Conservation (phyloP, 2,113 vertebrate species). For the Chrysochloris asiatica region DNA sequence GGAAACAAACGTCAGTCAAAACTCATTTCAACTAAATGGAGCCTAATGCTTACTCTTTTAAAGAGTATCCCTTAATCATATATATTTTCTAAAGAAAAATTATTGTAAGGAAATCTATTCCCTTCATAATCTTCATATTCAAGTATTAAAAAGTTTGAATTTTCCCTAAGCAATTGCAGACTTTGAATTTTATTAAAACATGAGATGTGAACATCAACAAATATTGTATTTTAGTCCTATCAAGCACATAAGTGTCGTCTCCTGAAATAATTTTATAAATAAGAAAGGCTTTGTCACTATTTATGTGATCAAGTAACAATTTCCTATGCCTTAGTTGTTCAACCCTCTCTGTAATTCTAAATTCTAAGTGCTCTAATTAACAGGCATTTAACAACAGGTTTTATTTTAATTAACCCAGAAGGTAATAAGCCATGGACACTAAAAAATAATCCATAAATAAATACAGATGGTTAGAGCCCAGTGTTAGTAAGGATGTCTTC, state of each 20-base stretch:
- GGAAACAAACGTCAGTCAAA: background rate
- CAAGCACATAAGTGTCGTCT: background rate
- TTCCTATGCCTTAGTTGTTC: background rate
- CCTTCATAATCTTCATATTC: background rate
- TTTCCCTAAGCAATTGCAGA: background rate
- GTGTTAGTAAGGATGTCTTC: background rate
- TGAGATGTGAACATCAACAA: background rate
- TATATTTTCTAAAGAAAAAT: background rate
- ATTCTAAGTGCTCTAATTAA: constrained; percentile 46
- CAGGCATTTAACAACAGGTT: constrained; percentile 41
- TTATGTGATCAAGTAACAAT: constrained; percentile 18
- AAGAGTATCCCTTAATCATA: too few relatives aligned
- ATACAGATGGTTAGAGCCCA: background rate
- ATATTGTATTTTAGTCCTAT: background rate
- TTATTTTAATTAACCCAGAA: constrained; percentile 50
- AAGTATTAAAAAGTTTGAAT: background rate
- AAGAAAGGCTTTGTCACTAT: constrained; percentile 24
- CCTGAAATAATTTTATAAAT: constrained; percentile 47
- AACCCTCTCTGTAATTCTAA: constrained; percentile 35
- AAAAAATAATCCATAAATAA: background rate
- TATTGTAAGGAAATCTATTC: background rate
- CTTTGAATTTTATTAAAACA: constrained; percentile 44
- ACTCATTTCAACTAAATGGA: constrained; percentile 11
- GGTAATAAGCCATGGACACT: background rate
- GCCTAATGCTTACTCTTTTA: too few relatives aligned